Conservation (phyloP, 2,888 invertebrate genomes). For the Dryococelus australis region DNA sequence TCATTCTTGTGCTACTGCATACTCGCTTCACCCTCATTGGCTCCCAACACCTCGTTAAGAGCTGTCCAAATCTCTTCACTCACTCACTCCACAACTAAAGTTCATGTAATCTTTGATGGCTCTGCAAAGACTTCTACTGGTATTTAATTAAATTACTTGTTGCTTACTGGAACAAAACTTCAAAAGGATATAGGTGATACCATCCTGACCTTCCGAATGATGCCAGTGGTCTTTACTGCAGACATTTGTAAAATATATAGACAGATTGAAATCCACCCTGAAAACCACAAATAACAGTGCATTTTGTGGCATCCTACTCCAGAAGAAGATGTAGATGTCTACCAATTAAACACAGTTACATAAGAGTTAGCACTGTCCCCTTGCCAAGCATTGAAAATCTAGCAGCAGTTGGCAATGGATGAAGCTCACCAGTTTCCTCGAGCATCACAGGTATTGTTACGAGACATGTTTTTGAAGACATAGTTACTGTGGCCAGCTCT, state of each 20-base stretch:
- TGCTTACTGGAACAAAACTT: neutral
- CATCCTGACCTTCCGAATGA: neutral
- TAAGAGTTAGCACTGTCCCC: neutral
- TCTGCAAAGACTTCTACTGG: neutral
- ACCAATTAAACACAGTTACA: neutral
- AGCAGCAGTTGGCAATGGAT: neutral
- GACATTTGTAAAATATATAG: neutral
- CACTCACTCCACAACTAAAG: neutral
- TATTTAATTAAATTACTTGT: neutral
- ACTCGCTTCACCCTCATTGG: too few relatives aligned
- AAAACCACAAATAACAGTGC: neutral
- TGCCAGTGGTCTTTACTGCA: neutral
- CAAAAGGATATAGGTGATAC: neutral
- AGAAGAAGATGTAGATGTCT: neutral
- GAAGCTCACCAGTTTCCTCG: neutral
- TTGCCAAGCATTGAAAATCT: neutral
- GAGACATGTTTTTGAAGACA: neutral
- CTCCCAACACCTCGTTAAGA: too few relatives aligned
- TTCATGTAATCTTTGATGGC: neutral
- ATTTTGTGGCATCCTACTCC: neutral
- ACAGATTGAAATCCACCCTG: neutral
- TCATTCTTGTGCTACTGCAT: too few relatives aligned
- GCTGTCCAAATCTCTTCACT: too few relatives aligned
- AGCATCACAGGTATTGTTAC: neutral
- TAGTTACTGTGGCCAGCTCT: neutral